Base-by-base conservation (phyloP, 2,888 invertebrate species). In the Drosophila meridiana region DNA sequence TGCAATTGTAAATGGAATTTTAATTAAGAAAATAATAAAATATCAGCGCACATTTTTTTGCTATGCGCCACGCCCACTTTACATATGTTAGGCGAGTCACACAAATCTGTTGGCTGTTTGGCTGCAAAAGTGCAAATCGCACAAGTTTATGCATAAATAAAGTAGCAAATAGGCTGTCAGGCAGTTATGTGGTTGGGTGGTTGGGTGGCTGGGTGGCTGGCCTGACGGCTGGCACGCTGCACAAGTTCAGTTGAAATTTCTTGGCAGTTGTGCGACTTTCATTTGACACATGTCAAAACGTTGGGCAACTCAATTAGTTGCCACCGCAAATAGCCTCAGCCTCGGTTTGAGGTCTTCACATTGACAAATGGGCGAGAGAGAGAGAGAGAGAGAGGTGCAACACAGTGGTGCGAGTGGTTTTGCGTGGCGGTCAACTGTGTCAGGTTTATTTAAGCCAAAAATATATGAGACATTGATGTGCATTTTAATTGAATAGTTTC, bases 231-330 rank as follows among this genome's bases (percentile, higher is more conserved):
- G 36, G 30, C 32, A 34, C 34, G 52, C 52, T 52, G 52, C 52
- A 36, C 40, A 38, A 55, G 28, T 55, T 57, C 48, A 32, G 32
- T 72, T 79, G 73, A 73, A 74, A 82, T 80, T 69, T 72, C 77
- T 78, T 82, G 82, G 66, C 80, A 80, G 78, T 68, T 81, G 64
- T 74, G 82, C 70, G 80, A 82, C 76, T 77, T 79, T 82, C 82
- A 82, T 82, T 71, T 86, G 87, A 87, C 90, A 87, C 76, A 77
- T 87, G 86, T 90, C 90, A 82, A 82, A 83, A 80, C 77, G 69
- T 76, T 78, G 65, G 74, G 59, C 72, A 90, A 90, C 89, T 86
- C 87, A 88, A 88, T 87, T 90, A 86, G 89, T 66, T 67, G 69
- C 50, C 58, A 47, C 84, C 80, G 61, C 88, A 87, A 83, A 86